phyloP scores from a whole-genome alignment of 2,888 invertebrate genomes.

The Caradrina kadenii region DNA sequence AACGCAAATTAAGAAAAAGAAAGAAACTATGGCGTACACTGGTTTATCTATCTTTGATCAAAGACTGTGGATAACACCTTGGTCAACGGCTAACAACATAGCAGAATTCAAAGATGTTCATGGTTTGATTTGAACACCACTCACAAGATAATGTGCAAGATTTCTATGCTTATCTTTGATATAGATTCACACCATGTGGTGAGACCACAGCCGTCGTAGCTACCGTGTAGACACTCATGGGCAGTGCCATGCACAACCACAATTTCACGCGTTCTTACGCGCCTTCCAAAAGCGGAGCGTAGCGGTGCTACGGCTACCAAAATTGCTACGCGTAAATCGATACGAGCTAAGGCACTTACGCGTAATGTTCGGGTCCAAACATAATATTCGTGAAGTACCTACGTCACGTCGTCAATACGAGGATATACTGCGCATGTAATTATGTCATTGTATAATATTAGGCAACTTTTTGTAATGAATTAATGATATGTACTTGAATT shows the following conservation, averaged over 20 bases:
- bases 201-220: neutral
- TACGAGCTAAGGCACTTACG: constrained; percentile 26
- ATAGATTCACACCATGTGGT: too few species aligned
- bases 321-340: constrained; percentile 44
- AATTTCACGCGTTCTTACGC: constrained; percentile 2
- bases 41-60: too few species aligned
- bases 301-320: constrained; percentile 37
- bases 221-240: constrained; percentile 1
- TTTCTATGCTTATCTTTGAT: too few species aligned
- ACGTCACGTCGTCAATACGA: constrained; percentile 1
- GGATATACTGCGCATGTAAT: neutral
- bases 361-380: constrained; percentile 35
- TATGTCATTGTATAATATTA: neutral
- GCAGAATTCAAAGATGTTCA: too few species aligned
- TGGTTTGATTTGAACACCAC: too few species aligned
- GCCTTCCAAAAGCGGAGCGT: constrained; percentile 16
- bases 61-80: too few species aligned
- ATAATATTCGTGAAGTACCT: constrained; percentile 1
- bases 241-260: neutral
- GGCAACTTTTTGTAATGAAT: too few species aligned
- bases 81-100: too few species aligned
- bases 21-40: too few species aligned
- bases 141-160: too few species aligned
- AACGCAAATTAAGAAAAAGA: too few species aligned
- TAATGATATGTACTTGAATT: too few species aligned